Percentiles rank a stretch among this genome's conserved stretches.
Conservation (phyloP, 2,888 invertebrate species). For the Gastrophysa polygoni region DNA sequence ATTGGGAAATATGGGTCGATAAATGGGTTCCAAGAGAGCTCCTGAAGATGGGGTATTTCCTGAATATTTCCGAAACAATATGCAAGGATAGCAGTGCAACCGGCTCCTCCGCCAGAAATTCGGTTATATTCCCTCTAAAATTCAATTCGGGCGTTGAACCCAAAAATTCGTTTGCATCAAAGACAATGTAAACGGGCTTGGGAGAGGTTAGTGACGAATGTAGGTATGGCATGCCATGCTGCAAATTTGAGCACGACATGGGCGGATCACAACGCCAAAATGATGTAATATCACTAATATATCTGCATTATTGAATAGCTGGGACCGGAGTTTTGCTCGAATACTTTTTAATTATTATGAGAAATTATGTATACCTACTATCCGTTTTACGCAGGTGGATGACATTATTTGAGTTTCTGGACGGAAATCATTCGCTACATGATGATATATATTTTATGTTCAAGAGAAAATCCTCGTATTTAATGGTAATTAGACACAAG, state of each 20-base stretch:
- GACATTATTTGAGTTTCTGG: neutral
- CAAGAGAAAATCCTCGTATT: neutral
- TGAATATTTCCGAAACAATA: too few species aligned
- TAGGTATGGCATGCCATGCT: neutral
- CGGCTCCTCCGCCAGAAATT: neutral
- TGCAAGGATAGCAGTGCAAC: neutral
- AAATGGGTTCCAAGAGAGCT: too few species aligned
- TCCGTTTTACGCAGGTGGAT: neutral
- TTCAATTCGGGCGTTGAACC: neutral
- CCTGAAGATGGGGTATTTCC: too few species aligned
- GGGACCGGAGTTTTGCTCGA: neutral
- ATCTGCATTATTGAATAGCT: neutral
- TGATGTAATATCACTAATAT: neutral
- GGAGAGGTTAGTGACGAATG: constrained; percentile 9
- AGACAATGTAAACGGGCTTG: constrained; percentile 7
- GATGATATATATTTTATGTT: neutral
- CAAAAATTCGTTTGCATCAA: neutral
- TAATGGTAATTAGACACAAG: too few species aligned
- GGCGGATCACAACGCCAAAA: constrained; percentile 5
- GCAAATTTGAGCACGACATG: neutral
- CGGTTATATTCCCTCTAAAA: neutral
- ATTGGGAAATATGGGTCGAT: too few species aligned
- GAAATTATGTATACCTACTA: neutral
- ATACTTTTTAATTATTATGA: neutral
- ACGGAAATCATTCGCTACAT: neutral